These are phyloP conservation scores for Bimastos eiseni DNA, from an alignment of 2,888 invertebrate species.

Conservation along the genomic window DNA sequence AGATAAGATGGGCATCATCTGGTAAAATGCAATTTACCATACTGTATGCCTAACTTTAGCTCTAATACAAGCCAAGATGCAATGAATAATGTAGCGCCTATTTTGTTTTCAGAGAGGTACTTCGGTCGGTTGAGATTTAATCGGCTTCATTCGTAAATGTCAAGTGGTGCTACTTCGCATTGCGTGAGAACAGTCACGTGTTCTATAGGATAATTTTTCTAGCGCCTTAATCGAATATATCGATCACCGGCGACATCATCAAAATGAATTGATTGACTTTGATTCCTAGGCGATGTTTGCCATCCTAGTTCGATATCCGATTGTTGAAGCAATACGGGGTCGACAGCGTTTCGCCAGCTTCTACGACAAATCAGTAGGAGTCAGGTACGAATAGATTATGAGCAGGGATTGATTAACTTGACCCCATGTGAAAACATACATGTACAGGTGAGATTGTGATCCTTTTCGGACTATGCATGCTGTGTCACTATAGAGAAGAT, in stretches of 20 bases:
- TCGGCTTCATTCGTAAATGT: background rate
- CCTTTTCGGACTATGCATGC: no score
- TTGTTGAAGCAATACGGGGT: conserved; percentile 98
- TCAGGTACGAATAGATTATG: conserved; percentile 35
- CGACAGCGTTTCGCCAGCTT: conserved; percentile 99
- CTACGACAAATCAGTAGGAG: conserved; percentile 78
- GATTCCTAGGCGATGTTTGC: conserved; percentile 89
- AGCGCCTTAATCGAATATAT: background rate
- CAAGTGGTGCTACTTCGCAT: background rate
- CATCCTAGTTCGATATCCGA: conserved; percentile 97
- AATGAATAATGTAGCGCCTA: background rate
- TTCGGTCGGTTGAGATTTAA: background rate
- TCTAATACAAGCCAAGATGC: no score
- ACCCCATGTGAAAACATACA: no score
- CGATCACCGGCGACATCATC: background rate
- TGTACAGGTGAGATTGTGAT: no score
- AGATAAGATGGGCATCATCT: no score
- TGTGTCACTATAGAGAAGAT: no score
- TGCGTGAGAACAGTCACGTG: background rate
- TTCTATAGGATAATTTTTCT: background rate
- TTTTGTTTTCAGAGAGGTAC: background rate
- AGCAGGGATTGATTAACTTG: no score
- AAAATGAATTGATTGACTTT: background rate
- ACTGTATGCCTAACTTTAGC: no score
- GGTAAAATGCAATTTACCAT: no score